Evolutionary conservation across 2,113 vertebrate genomes (phyloP).

Genomic region (Lepus americanus): DNA sequence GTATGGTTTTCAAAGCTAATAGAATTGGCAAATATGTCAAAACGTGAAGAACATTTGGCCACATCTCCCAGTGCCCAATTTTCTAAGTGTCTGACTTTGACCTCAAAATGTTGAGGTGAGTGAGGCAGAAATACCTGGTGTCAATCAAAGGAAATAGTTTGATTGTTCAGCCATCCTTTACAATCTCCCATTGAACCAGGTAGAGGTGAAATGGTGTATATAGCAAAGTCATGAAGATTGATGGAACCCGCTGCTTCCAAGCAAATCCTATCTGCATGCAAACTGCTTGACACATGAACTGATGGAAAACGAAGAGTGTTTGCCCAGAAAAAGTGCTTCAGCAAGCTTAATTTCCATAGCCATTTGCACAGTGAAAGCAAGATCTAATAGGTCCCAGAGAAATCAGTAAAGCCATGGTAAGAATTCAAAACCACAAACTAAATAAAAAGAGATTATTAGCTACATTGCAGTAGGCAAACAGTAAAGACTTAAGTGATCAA

Average conservation of each 20-base stretch:
- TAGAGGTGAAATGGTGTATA: conserved; percentile 92
- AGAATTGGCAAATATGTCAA: conserved; percentile 43
- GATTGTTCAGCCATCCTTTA: conserved; percentile 90
- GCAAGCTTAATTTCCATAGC: conserved; percentile 87
- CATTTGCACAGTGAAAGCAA: conserved; percentile 86
- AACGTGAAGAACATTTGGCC: conserved; percentile 53
- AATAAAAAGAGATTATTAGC: conserved; percentile 90
- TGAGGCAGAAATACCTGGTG: conserved; percentile 83
- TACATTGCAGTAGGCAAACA: conserved; percentile 87
- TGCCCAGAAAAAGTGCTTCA: conserved; percentile 82
- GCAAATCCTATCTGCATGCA: conserved; percentile 87
- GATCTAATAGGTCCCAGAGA: conserved; percentile 90
- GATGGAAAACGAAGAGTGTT: conserved; percentile 87
- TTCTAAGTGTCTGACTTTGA: conserved; percentile 21
- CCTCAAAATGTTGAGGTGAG: conserved; percentile 76
- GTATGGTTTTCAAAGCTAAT: conserved; percentile 24
- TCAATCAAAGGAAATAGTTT: conserved; percentile 88
- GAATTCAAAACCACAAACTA: conserved; percentile 90
- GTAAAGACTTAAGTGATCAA: conserved; percentile 87
- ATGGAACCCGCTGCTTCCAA: conserved; percentile 83
- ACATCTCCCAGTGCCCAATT: conserved; percentile 44
- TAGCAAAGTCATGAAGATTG: conserved; percentile 93
- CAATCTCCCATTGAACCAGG: conserved; percentile 89
- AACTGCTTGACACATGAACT: conserved; percentile 88
- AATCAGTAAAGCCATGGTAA: conserved; percentile 88